Evolutionary conservation across 2,113 vertebrate species (phyloP).

Genomic region (Empidonax alnorum): DNA sequence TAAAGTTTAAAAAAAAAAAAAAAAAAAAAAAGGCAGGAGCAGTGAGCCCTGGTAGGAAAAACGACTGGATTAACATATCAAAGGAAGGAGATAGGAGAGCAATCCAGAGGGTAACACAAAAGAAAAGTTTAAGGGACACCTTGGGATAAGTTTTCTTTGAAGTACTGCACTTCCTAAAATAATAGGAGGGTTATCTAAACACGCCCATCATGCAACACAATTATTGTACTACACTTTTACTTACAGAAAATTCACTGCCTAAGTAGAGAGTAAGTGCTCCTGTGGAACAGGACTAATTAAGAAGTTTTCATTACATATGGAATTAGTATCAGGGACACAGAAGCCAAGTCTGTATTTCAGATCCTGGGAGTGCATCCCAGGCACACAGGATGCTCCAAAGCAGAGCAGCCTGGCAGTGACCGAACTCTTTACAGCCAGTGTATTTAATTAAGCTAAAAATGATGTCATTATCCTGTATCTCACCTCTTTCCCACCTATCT

Average conservation of each 20-base stretch:
- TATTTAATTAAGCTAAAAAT: background rate
- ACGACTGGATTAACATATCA: conserved; percentile 68
- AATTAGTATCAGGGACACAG: background rate
- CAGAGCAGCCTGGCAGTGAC: background rate
- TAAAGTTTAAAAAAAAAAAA: background rate
- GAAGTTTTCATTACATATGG: background rate
- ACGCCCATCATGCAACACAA: conserved; percentile 43
- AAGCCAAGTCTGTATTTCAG: background rate
- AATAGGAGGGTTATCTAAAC: conserved; percentile 57
- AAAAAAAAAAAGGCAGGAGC: background rate
- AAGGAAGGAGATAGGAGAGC: conserved; percentile 53
- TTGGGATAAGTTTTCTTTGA: conserved; percentile 65
- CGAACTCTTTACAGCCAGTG: background rate
- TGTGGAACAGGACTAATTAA: background rate
- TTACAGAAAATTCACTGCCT: conserved; percentile 37
- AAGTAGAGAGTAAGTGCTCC: conserved; percentile 13
- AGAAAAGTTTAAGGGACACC: conserved; percentile 62
- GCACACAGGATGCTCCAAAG: background rate
- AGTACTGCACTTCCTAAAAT: conserved; percentile 46
- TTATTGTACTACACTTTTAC: conserved; percentile 46
- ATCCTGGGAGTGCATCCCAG: background rate
- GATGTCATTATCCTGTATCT: background rate
- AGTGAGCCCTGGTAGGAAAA: conserved; percentile 42
- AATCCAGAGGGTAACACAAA: conserved; percentile 61
- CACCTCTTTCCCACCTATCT: background rate